Evolutionary conservation across 2,888 invertebrate species (phyloP), one percentile per base, ranked within the genome.

Genomic region (Drosophila buzzatii): DNA sequence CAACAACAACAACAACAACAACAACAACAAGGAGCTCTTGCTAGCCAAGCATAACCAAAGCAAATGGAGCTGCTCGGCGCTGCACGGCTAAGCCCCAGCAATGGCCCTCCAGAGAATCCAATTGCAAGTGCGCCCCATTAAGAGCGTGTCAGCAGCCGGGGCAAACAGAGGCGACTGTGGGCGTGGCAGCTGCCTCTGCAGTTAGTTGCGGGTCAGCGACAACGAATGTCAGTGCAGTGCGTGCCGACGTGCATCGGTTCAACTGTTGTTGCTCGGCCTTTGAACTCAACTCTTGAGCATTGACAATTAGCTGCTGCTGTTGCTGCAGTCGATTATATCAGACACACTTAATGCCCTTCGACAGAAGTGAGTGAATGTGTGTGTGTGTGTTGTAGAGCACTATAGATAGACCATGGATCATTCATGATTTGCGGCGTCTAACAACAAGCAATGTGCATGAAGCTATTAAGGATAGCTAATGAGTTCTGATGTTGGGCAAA

Each of bases 151-250:
- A 33, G 20, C 41, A 49, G 53, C 53, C 39, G 39, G 14, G 49
- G 20, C 39, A 44, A 49, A 14, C 37, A 5, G 53, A 18, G 27
- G 53, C n/a, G 41, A 10, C 49, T 14, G n/a, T 14, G 35, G 42
- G 41, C 37, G 55, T 65, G 42, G 44, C 60, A 73, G 73, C 73
- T 42, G 42, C 42, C 42, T 20, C 20, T 23, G 45, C 45, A 73
- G 79, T 76, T 76, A 73, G 80, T 70, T 76, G 65, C 61, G 80
- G 80, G 80, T 80, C 80, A 80, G 33, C 66, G 71, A 23, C 69
- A 64, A 41, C 53, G 56, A 72, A 33, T 39, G 60, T 51, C 51
- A 55, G 49, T 66, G 16, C 57, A 57, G 16, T 51, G 49, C 33
- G 31, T 49, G 35, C 18, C 49, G 37, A 31, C 27, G 27, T 27